These are phyloP conservation scores for Thaumatotibia leucotreta DNA, from an alignment of 1,140 invertebrate genomes.

Conservation along the genomic window DNA sequence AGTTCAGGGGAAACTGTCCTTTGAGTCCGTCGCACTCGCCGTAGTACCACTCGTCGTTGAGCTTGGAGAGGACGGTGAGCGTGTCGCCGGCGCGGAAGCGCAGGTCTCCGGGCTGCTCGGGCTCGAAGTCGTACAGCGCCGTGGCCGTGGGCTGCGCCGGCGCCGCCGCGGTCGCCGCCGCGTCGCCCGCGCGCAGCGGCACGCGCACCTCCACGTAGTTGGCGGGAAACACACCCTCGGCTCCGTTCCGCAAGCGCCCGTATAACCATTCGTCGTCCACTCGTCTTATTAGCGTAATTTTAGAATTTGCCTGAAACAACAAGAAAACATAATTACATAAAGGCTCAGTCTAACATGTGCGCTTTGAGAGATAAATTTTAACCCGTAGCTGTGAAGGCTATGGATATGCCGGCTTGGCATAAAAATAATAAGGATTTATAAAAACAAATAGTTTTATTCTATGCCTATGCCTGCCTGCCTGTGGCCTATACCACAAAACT, in stretches of 20 bases:
- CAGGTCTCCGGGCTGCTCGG: constrained; percentile 68
- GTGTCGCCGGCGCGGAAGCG: constrained; percentile 78
- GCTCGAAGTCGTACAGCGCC: constrained; percentile 74
- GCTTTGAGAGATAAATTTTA: too few relatives aligned
- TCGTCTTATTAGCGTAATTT: constrained; percentile 81
- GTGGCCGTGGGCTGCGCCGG: too few relatives aligned
- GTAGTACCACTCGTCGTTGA: constrained; percentile 89
- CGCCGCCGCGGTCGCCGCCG: constrained; percentile 20
- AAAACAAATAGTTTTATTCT: too few relatives aligned
- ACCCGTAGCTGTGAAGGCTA: too few relatives aligned
- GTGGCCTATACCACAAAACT: too few relatives aligned
- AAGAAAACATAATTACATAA: too few relatives aligned
- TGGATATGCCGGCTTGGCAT: too few relatives aligned
- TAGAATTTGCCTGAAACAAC: constrained; percentile 80
- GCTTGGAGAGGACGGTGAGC: constrained; percentile 82
- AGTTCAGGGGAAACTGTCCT: constrained; percentile 90
- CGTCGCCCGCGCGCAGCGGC: constrained; percentile 77
- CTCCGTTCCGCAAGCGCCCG: constrained; percentile 79
- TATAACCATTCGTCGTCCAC: constrained; percentile 89
- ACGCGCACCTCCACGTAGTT: constrained; percentile 88
- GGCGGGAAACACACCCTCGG: constrained; percentile 88
- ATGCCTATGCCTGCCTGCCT: too few relatives aligned
- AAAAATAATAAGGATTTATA: too few relatives aligned
- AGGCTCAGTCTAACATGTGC: too few relatives aligned
- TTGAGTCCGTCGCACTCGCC: constrained; percentile 81